Conservation (phyloP, 1,140 invertebrate genomes). For the Vanessa tameamea region DNA sequence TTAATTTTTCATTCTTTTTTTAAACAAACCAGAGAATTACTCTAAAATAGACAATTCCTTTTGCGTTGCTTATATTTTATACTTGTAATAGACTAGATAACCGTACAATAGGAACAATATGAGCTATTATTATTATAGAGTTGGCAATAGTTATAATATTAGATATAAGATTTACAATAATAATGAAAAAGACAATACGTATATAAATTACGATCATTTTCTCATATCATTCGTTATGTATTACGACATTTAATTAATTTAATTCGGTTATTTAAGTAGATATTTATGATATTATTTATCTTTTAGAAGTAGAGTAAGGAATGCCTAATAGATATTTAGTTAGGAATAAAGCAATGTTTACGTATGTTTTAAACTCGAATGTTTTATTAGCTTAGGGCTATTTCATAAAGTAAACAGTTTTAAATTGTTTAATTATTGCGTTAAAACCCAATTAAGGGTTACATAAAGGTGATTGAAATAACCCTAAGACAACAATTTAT, state of each 20-base stretch:
- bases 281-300: slow-evolving; percentile 18
- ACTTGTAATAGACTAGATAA: slow-evolving; percentile 4
- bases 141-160: slow-evolving; percentile 24
- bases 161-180: slow-evolving; percentile 52
- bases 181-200: slow-evolving; percentile 75
- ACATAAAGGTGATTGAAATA: too few species aligned
- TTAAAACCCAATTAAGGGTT: neutral
- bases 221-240: slow-evolving; percentile 57
- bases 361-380: slow-evolving; percentile 21
- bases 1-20: too few species aligned
- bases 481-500: neutral
- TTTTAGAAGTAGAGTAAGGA: slow-evolving; percentile 33
- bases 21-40: too few species aligned
- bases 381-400: slow-evolving; percentile 14
- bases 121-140: slow-evolving; percentile 22
- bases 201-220: slow-evolving; percentile 64
- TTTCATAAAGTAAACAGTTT: slow-evolving; percentile 8
- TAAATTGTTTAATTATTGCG: neutral
- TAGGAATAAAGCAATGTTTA: slow-evolving; percentile 28
- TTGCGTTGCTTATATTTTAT: neutral
- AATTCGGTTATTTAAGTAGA: slow-evolving; percentile 18
- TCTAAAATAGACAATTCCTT: neutral
- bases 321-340: slow-evolving; percentile 35
- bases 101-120: slow-evolving; percentile 15
- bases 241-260: neutral